Conservation (phyloP, 2,113 vertebrate genomes). For the Cryptomyrus ogoouensis region DNA sequence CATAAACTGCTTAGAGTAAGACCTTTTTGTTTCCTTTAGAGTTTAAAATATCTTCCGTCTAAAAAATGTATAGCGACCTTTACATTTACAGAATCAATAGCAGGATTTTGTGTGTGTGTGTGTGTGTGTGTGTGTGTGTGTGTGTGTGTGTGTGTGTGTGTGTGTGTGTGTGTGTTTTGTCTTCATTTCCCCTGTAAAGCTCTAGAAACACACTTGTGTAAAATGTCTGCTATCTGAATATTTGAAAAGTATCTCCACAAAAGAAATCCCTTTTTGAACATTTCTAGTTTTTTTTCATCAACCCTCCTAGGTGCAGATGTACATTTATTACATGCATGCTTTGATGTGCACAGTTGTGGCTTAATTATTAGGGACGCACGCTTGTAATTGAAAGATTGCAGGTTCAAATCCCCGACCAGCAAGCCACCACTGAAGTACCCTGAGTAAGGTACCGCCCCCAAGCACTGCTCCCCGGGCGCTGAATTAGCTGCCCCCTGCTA, state of each 20-base stretch:
- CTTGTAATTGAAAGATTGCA: too few species aligned
- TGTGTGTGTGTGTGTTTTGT: neutral
- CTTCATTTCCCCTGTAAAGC: neutral
- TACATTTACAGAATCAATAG: neutral
- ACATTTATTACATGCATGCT: neutral
- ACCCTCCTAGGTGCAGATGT: neutral
- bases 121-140: too few species aligned
- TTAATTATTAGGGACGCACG: too few species aligned
- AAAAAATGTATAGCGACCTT: neutral
- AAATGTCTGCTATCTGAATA: neutral
- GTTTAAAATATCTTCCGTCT: neutral
- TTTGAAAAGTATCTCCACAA: neutral
- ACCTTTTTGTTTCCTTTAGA: neutral
- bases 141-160: too few species aligned
- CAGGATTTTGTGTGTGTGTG: neutral
- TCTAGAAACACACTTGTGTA: neutral
- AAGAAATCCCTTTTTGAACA: neutral
- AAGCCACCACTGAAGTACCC: too few species aligned
- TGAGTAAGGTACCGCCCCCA: too few species aligned
- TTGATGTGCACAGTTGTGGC: neutral
- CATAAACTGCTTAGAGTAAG: neutral
- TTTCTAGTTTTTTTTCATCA: neutral
- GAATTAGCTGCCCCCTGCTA: too few species aligned
- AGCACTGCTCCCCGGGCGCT: too few species aligned
- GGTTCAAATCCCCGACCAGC: too few species aligned